Evolutionary conservation across 2,888 invertebrate genomes (phyloP), one percentile per base, ranked within the genome.

Genomic region (Drosophila monieri): DNA sequence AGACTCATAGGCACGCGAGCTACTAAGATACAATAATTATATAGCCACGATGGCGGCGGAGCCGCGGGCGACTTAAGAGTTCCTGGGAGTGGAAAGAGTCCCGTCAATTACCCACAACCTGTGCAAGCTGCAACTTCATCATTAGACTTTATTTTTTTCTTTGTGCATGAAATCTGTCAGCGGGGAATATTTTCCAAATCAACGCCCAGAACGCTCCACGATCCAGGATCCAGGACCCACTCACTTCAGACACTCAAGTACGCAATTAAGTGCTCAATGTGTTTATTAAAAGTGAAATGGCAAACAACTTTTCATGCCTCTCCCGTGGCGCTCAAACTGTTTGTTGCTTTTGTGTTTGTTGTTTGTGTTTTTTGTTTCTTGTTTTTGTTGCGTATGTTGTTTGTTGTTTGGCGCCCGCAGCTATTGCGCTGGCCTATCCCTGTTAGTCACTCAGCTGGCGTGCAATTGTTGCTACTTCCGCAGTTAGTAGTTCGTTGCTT

Each of bases 221-320:
- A 35, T 32, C 12, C 14, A 23, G 48, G n/a, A 39, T 25, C 23
- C 59, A 58, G 37, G 23, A 53, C 14, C 23, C 58, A 37, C 52
- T 48, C 21, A 14, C 43, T 27, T 37, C 51, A 65, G 37, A 15
- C 54, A 53, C 51, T 60, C 64, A 77, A 77, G 77, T 73, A 72
- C 59, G 69, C 77, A 78, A 80, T 78, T 78, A 80, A 84, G 77
- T 77, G 68, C 75, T 80, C 78, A 75, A 84, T 74, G 77, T 80
- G 78, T 84, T 84, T 81, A 78, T 81, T 78, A 81, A 81, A 84
- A 81, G 73, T 74, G 84, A 66, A 79, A 84, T 74, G 74, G 55
- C 76, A 80, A 76, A 80, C 84, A 78, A 66, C 68, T 66, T 69
- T 49, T 54, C 43, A 18, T 49, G 35, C 52, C 53, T 48, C 30